Conservation (phyloP, 2,888 invertebrate genomes). For the Aethes cnicana region DNA sequence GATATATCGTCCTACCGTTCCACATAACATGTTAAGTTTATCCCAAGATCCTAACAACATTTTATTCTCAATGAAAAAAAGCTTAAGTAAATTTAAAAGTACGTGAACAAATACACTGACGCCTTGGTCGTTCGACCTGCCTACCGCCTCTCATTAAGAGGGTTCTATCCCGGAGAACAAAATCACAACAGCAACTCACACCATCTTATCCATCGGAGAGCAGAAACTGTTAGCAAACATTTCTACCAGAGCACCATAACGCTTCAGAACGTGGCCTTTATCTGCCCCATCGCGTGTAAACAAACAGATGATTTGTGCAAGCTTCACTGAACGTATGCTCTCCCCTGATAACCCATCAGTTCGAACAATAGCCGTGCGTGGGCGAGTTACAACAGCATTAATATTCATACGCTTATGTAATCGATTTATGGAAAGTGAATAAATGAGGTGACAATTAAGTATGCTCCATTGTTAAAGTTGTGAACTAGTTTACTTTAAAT, state of each 20-base stretch:
- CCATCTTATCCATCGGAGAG: too few species aligned
- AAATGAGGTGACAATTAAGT: slow-evolving; percentile 30
- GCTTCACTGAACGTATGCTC: slow-evolving; percentile 15
- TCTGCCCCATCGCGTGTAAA: slow-evolving; percentile 29
- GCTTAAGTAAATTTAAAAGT: too few species aligned
- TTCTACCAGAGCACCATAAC: slow-evolving; percentile 5
- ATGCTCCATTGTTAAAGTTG: slow-evolving; percentile 24
- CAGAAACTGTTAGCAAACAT: too few species aligned
- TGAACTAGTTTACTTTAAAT: slow-evolving; percentile 20
- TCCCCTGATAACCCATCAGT: slow-evolving; percentile 20
- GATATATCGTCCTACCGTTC: too few species aligned
- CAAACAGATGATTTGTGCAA: slow-evolving; percentile 28
- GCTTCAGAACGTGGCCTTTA: slow-evolving; percentile 15
- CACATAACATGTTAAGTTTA: too few species aligned
- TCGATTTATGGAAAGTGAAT: slow-evolving; percentile 14
- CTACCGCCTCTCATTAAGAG: too few species aligned
- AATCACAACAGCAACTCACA: too few species aligned
- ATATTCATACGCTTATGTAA: slow-evolving; percentile 28
- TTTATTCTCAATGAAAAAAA: too few species aligned
- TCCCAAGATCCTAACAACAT: too few species aligned
- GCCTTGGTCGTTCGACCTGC: too few species aligned
- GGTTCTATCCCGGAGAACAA: too few species aligned
- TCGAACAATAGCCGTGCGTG: slow-evolving; percentile 14
- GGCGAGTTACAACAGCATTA: slow-evolving; percentile 21
- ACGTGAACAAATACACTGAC: too few species aligned